These are phyloP conservation scores for Heliangelus exortis DNA, from an alignment of 2,797 vertebrate species.

Conservation along the genomic window DNA sequence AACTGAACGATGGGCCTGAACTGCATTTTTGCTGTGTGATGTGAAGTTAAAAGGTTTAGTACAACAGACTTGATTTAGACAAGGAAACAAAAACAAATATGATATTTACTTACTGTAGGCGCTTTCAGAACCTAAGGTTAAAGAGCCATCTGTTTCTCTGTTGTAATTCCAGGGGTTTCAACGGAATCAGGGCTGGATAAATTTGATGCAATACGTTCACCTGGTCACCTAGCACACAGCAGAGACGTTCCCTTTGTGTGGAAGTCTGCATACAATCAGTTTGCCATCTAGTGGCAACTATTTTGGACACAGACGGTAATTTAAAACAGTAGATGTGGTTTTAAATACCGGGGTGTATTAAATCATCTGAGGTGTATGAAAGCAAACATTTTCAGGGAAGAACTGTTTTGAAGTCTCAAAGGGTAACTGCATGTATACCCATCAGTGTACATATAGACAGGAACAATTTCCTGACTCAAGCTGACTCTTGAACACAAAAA, in stretches of 20 bases:
- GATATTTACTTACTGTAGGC: constrained; percentile 48
- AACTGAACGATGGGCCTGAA: constrained; percentile 5
- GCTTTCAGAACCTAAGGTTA: constrained; percentile 42
- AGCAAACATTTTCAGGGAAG: neutral
- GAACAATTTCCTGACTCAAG: neutral
- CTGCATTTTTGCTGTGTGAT: constrained; percentile 19
- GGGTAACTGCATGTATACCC: neutral
- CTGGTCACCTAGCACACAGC: constrained; percentile 42
- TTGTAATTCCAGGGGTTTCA: constrained; percentile 30
- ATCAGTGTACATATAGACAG: neutral
- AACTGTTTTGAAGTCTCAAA: neutral
- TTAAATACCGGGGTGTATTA: neutral
- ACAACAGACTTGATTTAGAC: constrained; percentile 10
- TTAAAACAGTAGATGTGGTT: neutral
- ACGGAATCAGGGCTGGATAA: neutral
- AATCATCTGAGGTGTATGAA: neutral
- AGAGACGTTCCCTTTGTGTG: constrained; percentile 63
- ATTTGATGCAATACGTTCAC: constrained; percentile 42
- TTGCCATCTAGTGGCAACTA: constrained; percentile 82
- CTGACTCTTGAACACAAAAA: neutral
- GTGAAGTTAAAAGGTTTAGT: constrained; percentile 39
- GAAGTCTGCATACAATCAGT: constrained; percentile 63
- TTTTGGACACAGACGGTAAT: constrained; percentile 63
- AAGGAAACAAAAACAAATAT: constrained; percentile 38
- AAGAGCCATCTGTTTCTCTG: constrained; percentile 32